Evolutionary conservation across 2,888 invertebrate species (phyloP), one percentile per base, ranked within the genome.

Genomic region (Hartigia nigra): DNA sequence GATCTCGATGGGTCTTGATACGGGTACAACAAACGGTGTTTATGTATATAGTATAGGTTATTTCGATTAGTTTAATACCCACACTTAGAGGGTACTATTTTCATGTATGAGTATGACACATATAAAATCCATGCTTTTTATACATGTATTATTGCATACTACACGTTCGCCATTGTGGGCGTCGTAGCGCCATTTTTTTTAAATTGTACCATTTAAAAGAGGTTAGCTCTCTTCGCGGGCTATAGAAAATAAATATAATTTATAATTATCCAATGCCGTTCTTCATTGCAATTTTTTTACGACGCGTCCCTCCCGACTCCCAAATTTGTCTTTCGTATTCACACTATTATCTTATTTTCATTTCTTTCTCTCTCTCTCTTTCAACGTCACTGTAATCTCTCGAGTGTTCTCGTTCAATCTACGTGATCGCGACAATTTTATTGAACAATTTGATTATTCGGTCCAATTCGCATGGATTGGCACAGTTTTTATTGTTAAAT

Each of bases 91-190:
- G 72, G 76, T 31, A 34, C 36, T 76, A 70, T 75, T 70, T 79
- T 76, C 69, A n/a, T 69, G 78, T 83, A 79, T 76, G 78, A 82
- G 78, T 81, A 79, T 82, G 80, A 84, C 82, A 84, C 82, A 81
- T 84, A 82, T 83, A 85, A 86, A 84, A 85, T 85, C 81, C 84
- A 82, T 81, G 82, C 77, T 81, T 81, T 87, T 84, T 86, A 84
- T 83, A 87, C 82, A 85, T 81, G 79, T 85, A 87, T 88, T 88
- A 88, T 87, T 88, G 88, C 87, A 87, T 88, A 84, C 87, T 87
- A 88, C 88, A 88, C 85, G 86, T 85, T 85, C 80, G 84, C 83
- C 82, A 77, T 79, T 80, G 78, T 37, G 74, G 78, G 77, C 76
- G 37, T 74, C 79, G 37, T 55, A 72, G 55, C 74, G 74, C 69